These are phyloP conservation scores for Drosophila quadrilineata DNA, from an alignment of 1,140 invertebrate genomes.

Conservation along the genomic window DNA sequence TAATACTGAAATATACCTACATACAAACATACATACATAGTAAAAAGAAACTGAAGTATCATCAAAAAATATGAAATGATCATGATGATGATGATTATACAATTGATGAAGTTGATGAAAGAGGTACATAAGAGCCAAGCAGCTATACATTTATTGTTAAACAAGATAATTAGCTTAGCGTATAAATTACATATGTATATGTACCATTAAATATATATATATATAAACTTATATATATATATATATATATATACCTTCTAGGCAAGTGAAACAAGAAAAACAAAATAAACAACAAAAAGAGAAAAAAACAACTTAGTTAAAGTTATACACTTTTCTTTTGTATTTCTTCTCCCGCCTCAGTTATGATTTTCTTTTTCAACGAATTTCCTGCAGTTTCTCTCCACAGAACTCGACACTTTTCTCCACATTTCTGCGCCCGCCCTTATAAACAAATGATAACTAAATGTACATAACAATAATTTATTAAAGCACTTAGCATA, in stretches of 20 bases:
- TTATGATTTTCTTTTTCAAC: conserved; percentile 2
- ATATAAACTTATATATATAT: conserved; percentile 68
- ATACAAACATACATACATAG: conserved; percentile 7
- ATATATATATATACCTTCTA: conserved; percentile 71
- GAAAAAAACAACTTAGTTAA: conserved; percentile 68
- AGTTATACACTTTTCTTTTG: conserved; percentile 39
- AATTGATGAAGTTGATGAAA: neutral
- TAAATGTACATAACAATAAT: conserved; percentile 79
- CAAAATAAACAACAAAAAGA: too few species aligned
- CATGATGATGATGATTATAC: neutral
- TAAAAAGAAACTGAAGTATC: conserved; percentile 19
- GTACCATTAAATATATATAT: conserved; percentile 70
- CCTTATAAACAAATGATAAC: conserved; percentile 72
- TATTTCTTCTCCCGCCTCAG: conserved; percentile 1
- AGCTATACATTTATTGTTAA: conserved; percentile 77
- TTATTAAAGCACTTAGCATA: conserved; percentile 55
- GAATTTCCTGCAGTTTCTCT: neutral
- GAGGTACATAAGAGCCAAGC: conserved; percentile 47
- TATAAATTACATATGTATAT: conserved; percentile 75
- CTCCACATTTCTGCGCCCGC: too few species aligned
- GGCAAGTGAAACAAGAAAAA: conserved; percentile 61
- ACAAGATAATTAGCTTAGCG: conserved; percentile 74
- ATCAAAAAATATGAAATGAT: neutral
- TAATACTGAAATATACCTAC: conserved; percentile 28
- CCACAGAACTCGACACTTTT: conserved; percentile 10